phyloP scores from a whole-genome alignment of 2,888 invertebrate genomes.

The Polyploca ridens region DNA sequence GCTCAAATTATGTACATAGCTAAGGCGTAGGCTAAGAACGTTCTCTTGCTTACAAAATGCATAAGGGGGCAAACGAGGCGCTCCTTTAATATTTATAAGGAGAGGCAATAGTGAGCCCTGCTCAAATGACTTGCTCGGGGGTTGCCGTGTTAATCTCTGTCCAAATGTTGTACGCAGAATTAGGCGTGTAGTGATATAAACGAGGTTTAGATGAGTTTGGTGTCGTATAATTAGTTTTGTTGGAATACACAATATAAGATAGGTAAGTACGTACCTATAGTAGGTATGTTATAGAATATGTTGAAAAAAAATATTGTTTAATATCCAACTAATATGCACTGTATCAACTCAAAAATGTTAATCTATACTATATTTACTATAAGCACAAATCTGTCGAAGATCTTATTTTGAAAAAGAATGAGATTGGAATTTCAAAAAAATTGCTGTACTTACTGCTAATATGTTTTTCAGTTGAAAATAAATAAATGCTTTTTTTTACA shows the following conservation, averaged over 20 bases:
- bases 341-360: too few relatives aligned
- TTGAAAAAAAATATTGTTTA: too few relatives aligned
- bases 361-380: too few relatives aligned
- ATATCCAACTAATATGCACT: too few relatives aligned
- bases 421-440: too few relatives aligned
- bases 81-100: conserved; percentile 55
- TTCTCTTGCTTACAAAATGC: conserved; percentile 53
- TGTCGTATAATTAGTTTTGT: not conserved
- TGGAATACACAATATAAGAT: conserved; percentile 6
- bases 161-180: conserved; percentile 4
- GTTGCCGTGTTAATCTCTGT: conserved; percentile 16
- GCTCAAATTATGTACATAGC: conserved; percentile 10
- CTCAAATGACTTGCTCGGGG: conserved; percentile 24
- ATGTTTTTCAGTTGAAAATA: too few relatives aligned
- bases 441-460: too few relatives aligned
- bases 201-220: not conserved
- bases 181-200: conserved; percentile 7
- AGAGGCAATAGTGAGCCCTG: conserved; percentile 36
- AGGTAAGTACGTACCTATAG: not conserved
- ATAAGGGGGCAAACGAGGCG: conserved; percentile 49
- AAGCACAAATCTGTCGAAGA: too few relatives aligned
- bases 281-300: not conserved
- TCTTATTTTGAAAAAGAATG: too few relatives aligned
- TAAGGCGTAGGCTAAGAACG: conserved; percentile 11
- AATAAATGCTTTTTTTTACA: too few relatives aligned